phyloP scores from a whole-genome alignment of 1,140 invertebrate species.

The Amyelois transitella region DNA sequence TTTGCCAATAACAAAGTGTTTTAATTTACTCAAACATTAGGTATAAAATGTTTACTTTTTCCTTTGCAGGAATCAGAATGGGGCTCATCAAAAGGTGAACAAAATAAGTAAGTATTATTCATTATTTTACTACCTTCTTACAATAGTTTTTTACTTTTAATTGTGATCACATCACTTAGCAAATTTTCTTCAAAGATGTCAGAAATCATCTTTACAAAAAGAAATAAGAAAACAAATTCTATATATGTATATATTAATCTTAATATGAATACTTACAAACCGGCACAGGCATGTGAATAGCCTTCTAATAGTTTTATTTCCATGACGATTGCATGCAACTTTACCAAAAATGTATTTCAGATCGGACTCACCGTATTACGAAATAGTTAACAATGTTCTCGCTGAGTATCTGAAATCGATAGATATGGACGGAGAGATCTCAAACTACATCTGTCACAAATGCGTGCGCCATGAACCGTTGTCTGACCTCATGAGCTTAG shows the following conservation, averaged over 20 bases:
- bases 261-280: too few relatives aligned
- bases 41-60: not conserved
- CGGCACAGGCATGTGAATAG: too few relatives aligned
- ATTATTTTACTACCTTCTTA: not conserved
- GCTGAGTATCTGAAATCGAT: slow-evolving; percentile 28
- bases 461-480: slow-evolving; percentile 23
- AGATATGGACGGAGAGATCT: slow-evolving; percentile 31
- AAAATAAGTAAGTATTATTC: not conserved
- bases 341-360: slow-evolving; percentile 26
- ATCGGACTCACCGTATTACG: slow-evolving; percentile 14
- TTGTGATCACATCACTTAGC: not conserved
- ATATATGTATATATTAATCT: too few relatives aligned
- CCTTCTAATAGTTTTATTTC: not conserved
- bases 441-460: slow-evolving; percentile 44
- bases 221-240: too few relatives aligned
- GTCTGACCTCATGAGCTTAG: slow-evolving; percentile 19
- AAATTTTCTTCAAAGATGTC: too few relatives aligned
- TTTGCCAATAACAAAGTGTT: not conserved
- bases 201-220: too few relatives aligned
- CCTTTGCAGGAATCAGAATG: not conserved
- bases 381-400: slow-evolving; percentile 32
- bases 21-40: not conserved
- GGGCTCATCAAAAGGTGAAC: not conserved
- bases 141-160: not conserved
- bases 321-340: not conserved